These are phyloP conservation scores for Poeciliopsis presidionis DNA, from an alignment of 2,797 vertebrate species.

Conservation along the genomic window DNA sequence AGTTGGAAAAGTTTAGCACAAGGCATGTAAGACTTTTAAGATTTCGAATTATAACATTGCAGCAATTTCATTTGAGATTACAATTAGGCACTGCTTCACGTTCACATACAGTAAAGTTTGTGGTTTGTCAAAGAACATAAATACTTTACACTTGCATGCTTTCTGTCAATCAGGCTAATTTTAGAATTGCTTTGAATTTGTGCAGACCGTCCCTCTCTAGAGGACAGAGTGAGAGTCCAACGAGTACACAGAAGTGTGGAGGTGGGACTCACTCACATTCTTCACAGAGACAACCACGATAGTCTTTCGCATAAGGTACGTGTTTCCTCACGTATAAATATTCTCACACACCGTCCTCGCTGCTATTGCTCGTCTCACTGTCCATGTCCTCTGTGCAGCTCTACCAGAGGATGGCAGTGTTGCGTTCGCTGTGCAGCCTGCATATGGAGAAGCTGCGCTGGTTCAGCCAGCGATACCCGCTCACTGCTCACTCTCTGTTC, in stretches of 20 bases:
- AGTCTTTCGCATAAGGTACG: constrained; percentile 87
- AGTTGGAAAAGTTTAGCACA: neutral
- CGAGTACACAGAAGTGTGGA: constrained; percentile 85
- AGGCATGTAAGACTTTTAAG: neutral
- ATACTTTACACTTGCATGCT: neutral
- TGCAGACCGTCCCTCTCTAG: constrained; percentile 89
- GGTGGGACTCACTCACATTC: constrained; percentile 85
- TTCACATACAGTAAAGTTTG: neutral
- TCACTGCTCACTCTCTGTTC: constrained; percentile 79
- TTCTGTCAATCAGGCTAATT: neutral
- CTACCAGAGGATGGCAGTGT: constrained; percentile 78
- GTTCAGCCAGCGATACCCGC: constrained; percentile 81
- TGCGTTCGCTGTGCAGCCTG: constrained; percentile 79
- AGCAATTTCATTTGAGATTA: neutral
- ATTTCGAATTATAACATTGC: neutral
- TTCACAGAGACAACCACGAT: constrained; percentile 87
- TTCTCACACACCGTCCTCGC: neutral
- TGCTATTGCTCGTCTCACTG: neutral
- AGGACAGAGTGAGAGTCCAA: constrained; percentile 87
- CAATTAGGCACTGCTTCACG: neutral
- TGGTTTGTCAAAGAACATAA: neutral
- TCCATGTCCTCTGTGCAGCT: constrained; percentile 68
- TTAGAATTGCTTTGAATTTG: neutral
- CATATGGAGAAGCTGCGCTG: constrained; percentile 84
- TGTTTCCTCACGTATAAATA: neutral